Percentiles rank a stretch among this genome's conserved stretches.
These are phyloP conservation scores for Asobara japonica DNA, from an alignment of 1,140 invertebrate species.

Conservation along the genomic window DNA sequence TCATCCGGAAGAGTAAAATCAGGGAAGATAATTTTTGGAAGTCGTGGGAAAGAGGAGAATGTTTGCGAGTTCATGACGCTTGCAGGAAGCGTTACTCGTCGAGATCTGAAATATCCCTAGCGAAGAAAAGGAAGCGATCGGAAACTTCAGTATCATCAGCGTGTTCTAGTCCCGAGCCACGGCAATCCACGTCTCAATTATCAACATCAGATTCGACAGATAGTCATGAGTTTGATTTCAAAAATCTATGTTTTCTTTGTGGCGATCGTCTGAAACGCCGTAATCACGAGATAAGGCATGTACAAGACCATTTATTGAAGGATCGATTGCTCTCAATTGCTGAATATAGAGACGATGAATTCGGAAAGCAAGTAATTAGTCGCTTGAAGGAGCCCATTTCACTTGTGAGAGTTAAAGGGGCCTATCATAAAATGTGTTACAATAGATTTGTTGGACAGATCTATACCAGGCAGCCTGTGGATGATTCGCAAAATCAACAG, in stretches of 20 bases:
- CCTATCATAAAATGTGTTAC: slow-evolving; percentile 18
- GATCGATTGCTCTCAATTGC: not conserved
- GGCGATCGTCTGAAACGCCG: not conserved
- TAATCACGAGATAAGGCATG: slow-evolving; percentile 2
- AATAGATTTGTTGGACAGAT: not conserved
- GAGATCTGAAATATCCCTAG: not conserved
- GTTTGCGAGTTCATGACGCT: not conserved
- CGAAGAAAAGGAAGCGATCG: not conserved
- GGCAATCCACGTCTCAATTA: not conserved
- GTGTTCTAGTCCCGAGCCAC: not conserved
- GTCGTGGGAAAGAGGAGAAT: not conserved
- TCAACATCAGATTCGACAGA: not conserved
- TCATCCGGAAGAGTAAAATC: slow-evolving; percentile 18
- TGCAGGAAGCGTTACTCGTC: slow-evolving; percentile 5
- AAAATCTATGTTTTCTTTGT: slow-evolving; percentile 23
- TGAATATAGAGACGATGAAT: not conserved
- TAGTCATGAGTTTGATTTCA: slow-evolving; percentile 15
- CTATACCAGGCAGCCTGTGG: not conserved
- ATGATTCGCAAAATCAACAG: not conserved
- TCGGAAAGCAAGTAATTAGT: not conserved
- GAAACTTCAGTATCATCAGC: not conserved
- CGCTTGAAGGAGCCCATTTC: not conserved
- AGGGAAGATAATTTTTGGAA: slow-evolving; percentile 17
- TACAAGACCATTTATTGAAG: not conserved
- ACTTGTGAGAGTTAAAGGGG: slow-evolving; percentile 3